Base-by-base conservation (phyloP, 1,140 invertebrate genomes). In the Penaeus indicus region DNA sequence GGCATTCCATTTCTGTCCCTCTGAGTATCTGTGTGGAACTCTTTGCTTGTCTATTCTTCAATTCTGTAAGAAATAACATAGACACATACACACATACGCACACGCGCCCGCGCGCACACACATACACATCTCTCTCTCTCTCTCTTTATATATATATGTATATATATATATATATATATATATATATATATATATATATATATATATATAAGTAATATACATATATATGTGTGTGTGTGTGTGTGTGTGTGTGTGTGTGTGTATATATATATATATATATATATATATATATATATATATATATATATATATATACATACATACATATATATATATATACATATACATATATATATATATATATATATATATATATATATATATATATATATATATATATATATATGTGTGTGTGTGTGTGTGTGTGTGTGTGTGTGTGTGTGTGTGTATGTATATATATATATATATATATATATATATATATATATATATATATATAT, bases 211-310 rank as follows among this genome's bases (percentile, higher is more conserved):
- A 3, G 7, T 42, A 42, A 7, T 38, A 38, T 38, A 38, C 5
- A 38, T 38, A 38, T 38, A 4, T 42, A 4, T 8, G 7, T 42
- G 7, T 42, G 7, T 0, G 38, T 4, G 38, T 4, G 38, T 4
- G 38, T 4, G 38, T 42, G 38, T 42, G 7, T 42, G 38, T 42
- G 22, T 25, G 22, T 72, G 22, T 72, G 22, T 72, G 22, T 72
- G 22, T 72, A 72, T 25, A 72, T 22, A 32, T 18, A 32, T 75
- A 75, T 75, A 72, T 27, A 25, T 72, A 25, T 75, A 25, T 32
- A 75, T 75, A 75, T 75, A 75, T 75, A 75, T 75, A 75, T 75
- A 75, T 7, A 75, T 75, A 75, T 75, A 75, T 75, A 75, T 75
- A 75, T 27, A 75, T 75, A 75, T 75, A 75, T 27, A 75, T 27